phyloP scores from a whole-genome alignment of 2,113 vertebrate genomes.

The Petromus typicus region DNA sequence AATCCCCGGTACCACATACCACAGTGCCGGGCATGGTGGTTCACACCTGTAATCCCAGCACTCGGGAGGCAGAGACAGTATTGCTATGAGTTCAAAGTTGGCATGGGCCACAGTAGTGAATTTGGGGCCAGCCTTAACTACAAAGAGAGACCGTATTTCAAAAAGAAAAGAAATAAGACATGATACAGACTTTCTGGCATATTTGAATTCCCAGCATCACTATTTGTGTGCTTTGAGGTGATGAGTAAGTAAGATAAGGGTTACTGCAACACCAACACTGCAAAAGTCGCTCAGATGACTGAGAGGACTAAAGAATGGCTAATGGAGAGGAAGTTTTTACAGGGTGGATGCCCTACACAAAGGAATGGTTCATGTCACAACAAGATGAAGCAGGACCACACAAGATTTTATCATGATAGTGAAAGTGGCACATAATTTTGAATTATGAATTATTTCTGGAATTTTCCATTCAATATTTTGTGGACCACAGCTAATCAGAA shows the following conservation, averaged over 20 bases:
- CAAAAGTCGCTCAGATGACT: neutral
- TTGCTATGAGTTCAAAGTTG: no score
- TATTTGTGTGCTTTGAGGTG: neutral
- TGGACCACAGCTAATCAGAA: neutral
- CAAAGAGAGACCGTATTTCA: no score
- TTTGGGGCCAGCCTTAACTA: no score
- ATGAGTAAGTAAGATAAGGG: neutral
- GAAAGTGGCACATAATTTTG: neutral
- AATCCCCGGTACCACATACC: no score
- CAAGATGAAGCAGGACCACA: neutral
- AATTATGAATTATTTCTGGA: neutral
- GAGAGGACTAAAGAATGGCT: neutral
- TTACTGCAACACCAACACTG: neutral
- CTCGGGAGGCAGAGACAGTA: no score
- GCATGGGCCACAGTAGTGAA: no score
- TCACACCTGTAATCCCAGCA: no score
- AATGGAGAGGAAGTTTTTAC: neutral
- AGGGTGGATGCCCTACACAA: neutral
- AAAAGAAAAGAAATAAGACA: no score
- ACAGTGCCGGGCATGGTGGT: no score
- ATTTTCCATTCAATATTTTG: neutral
- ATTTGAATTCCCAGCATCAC: neutral
- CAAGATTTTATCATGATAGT: neutral
- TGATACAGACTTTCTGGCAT: neutral
- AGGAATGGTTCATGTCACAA: neutral